Base-by-base conservation (phyloP, 2,113 vertebrate species). In the Megaceryle torquata region DNA sequence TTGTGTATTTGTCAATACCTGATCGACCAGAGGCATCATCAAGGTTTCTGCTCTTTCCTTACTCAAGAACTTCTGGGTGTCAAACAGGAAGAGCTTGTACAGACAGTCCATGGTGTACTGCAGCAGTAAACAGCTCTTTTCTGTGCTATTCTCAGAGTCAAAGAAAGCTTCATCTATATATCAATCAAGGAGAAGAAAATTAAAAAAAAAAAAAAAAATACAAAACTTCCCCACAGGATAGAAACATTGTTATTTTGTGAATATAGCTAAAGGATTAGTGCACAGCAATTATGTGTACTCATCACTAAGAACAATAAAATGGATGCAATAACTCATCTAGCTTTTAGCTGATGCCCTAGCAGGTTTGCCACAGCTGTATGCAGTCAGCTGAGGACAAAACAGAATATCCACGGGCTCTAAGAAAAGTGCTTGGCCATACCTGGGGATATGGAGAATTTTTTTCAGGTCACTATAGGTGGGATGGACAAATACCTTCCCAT, bases 21-120 rank as follows among this genome's bases (percentile, higher is more conserved):
- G 99, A 96, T 99, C 98, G 1, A 99, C 98, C 71, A 99, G 98
- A 1, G 99, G 99, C 60, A 77, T 86, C 98, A 99, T 98, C 75
- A 99, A 97, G 15, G 98, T 97, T 75, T 99, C 98, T 8, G 98
- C 98, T 96, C 99, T 97, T 95, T 99, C 99, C 87, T 97, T 98
- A 96, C 98, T 99, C 68, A 99, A 89, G 96, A 99, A 99, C n/a
- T 93, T 98, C 87, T 99, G 98, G 1, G 98, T 99, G 95, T 99
- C 99, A 81, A 98, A 99, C 18, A 99, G 98, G 97, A 99, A 99
- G 92, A 99, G 98, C 96, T 99, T 99, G 63, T 99, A 95, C 29
- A 99, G 97, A 91, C 99, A 99, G 97, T 98, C 98, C 39, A 99
- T 77, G 44, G 98, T 93, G 69, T 96, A 98, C 70, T 97, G 97